Percentiles rank a stretch among this genome's conserved stretches.
These are phyloP conservation scores for Drosophila greeni DNA, from an alignment of 2,888 invertebrate genomes.

Conservation along the genomic window DNA sequence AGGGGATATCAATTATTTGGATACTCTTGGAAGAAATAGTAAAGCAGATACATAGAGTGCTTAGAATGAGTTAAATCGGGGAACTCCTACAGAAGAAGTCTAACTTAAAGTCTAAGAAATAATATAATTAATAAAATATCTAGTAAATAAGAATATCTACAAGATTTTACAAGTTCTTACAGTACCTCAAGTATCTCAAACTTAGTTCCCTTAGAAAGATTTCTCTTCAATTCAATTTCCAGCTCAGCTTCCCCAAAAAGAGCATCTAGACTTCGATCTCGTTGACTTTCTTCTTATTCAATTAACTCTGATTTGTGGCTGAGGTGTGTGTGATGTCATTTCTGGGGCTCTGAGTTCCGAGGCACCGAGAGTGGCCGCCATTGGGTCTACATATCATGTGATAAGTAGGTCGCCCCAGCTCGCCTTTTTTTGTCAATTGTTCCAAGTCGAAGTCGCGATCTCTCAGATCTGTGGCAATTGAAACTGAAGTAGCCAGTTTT, in stretches of 20 bases:
- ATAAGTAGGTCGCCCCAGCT: slow-evolving; percentile 56
- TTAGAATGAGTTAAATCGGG: no score
- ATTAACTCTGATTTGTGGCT: slow-evolving; percentile 53
- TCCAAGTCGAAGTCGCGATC: slow-evolving; percentile 47
- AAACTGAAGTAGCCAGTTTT: slow-evolving; percentile 59
- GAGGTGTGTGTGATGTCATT: slow-evolving; percentile 61
- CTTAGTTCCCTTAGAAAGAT: no score
- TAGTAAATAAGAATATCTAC: neutral
- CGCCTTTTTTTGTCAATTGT: slow-evolving; percentile 62
- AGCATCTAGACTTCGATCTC: slow-evolving; percentile 18
- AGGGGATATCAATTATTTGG: neutral
- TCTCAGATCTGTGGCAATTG: slow-evolving; percentile 51
- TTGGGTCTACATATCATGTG: slow-evolving; percentile 36
- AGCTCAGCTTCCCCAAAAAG: neutral
- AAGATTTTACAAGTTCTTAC: neutral
- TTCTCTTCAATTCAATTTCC: neutral
- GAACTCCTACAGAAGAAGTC: no score
- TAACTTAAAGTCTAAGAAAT: neutral
- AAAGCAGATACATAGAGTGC: no score
- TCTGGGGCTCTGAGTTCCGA: slow-evolving; percentile 35
- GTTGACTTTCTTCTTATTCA: slow-evolving; percentile 16
- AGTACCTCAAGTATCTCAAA: neutral
- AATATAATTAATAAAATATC: neutral
- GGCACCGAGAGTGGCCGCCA: slow-evolving; percentile 42
- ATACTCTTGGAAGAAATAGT: slow-evolving; percentile 2